Evolutionary conservation across 2,113 vertebrate species (phyloP).

Genomic region (Pangasianodon hypophthalmus): DNA sequence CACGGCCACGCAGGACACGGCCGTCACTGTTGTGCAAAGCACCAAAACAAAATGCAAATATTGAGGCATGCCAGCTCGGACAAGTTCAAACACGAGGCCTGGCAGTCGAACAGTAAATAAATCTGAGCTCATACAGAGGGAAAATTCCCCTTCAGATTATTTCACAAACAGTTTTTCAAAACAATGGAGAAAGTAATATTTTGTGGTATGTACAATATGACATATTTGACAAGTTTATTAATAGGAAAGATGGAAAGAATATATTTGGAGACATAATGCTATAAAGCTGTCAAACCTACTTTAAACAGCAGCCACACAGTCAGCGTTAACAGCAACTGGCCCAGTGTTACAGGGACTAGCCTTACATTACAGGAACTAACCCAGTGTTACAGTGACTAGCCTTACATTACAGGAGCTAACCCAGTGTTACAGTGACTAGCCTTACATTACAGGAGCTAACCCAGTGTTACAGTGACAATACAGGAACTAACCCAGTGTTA

Average conservation of each 20-base stretch:
- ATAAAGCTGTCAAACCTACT: neutral
- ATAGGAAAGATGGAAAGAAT: neutral
- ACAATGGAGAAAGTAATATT: neutral
- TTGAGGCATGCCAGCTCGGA: neutral
- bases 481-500: neutral
- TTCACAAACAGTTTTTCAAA: no score
- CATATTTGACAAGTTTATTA: neutral
- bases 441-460: no score
- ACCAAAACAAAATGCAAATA: neutral
- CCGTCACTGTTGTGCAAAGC: neutral
- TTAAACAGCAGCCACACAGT: neutral
- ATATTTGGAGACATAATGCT: neutral
- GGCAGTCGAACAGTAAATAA: neutral
- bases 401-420: no score
- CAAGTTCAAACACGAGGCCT: conserved; percentile 12
- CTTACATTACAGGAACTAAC: neutral
- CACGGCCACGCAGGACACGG: neutral
- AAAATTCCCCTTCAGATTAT: conserved; percentile 6
- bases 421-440: no score
- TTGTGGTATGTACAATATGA: no score
- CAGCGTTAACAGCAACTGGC: neutral
- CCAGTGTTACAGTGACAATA: no score
- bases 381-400: neutral
- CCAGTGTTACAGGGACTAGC: neutral
- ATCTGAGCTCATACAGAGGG: neutral